A percentile compares a stretch with the other conserved stretches of the same genome.
phyloP scores from a whole-genome alignment of 2,797 vertebrate genomes.

The Labroides dimidiatus region DNA sequence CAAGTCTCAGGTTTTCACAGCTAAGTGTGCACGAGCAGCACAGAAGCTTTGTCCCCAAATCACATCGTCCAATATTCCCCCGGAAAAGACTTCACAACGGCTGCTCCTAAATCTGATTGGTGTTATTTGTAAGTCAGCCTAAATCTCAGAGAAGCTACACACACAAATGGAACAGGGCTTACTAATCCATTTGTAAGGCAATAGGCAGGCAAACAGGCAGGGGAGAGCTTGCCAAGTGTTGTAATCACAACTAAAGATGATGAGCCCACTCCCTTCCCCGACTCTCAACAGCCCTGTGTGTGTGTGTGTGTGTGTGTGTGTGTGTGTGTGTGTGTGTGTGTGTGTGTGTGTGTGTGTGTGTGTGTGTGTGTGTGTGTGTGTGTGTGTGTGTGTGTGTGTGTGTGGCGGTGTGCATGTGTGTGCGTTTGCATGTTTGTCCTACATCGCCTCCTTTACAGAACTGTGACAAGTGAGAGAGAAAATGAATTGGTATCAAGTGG shows the following conservation, averaged over 20 bases:
- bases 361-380: constrained; percentile 60
- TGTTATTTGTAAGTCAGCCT: constrained; percentile 80
- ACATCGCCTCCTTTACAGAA: constrained; percentile 76
- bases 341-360: neutral
- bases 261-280: constrained; percentile 80
- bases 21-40: constrained; percentile 14
- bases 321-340: constrained; percentile 60
- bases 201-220: constrained; percentile 81
- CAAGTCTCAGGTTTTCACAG: constrained; percentile 31
- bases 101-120: constrained; percentile 81
- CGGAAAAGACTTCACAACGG: constrained; percentile 65
- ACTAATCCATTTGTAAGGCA: constrained; percentile 85
- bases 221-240: constrained; percentile 82
- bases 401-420: constrained; percentile 7
- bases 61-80: constrained; percentile 61
- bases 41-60: constrained; percentile 59
- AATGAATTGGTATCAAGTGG: constrained; percentile 81
- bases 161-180: constrained; percentile 77
- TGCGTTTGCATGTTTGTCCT: constrained; percentile 67
- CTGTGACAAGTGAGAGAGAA: constrained; percentile 72
- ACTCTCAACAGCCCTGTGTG: constrained; percentile 47
- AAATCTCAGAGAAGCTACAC: constrained; percentile 78
- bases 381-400: constrained; percentile 18
- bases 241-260: constrained; percentile 84
- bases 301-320: neutral